Evolutionary conservation across 2,888 invertebrate genomes (phyloP).

Genomic region (Hirtodrosophila confusa): DNA sequence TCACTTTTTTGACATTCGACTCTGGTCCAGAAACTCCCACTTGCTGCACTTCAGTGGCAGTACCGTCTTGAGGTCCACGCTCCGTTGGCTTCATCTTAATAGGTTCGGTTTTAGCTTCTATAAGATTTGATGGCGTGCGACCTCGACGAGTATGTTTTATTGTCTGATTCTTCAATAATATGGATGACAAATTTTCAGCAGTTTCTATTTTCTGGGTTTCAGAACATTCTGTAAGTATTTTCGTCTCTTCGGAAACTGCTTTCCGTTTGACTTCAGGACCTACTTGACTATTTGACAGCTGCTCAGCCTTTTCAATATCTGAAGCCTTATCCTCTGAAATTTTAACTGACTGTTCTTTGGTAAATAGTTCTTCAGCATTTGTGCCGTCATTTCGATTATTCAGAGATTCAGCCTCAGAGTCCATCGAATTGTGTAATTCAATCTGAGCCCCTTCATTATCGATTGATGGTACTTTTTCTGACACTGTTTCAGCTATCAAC

Average conservation of each 20-base stretch:
- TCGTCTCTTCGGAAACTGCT: not conserved
- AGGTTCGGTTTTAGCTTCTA: not conserved
- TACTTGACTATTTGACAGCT: not conserved
- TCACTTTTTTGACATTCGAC: no score
- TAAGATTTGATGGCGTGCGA: not conserved
- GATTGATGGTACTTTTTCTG: not conserved
- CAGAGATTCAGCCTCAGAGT: not conserved
- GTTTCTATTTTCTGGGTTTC: not conserved
- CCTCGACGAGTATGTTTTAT: not conserved
- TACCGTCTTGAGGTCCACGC: not conserved
- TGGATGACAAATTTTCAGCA: not conserved
- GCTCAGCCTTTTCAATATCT: not conserved
- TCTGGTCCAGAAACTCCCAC: no score
- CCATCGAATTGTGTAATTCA: conserved; percentile 5
- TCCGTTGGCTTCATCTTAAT: not conserved
- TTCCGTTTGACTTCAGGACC: not conserved
- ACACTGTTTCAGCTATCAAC: not conserved
- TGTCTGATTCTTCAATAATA: not conserved
- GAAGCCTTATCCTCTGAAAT: no score
- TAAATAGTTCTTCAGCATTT: not conserved
- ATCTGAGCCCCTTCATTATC: not conserved
- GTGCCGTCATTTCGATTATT: not conserved
- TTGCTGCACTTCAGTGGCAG: not conserved
- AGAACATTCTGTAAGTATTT: not conserved
- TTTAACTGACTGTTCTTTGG: no score